These are phyloP conservation scores for Eueremaeus valkanovi DNA, from an alignment of 2,888 invertebrate species.

Conservation along the genomic window DNA sequence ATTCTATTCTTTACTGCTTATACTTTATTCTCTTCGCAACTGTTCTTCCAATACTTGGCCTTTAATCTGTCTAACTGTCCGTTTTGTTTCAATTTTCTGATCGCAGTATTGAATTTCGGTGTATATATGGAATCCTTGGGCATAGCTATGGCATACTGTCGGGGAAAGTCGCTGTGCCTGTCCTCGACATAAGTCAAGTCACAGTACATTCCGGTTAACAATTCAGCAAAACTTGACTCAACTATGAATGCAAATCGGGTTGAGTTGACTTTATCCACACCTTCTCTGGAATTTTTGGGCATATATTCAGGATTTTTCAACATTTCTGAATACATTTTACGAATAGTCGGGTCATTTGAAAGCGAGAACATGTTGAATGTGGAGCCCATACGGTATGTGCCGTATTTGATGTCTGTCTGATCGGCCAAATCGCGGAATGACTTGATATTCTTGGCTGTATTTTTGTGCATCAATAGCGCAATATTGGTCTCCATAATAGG, in stretches of 20 bases:
- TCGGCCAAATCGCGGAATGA: constrained; percentile 36
- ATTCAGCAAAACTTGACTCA: constrained; percentile 38
- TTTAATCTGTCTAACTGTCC: constrained; percentile 22
- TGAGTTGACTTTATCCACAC: constrained; percentile 36
- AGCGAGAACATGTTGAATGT: constrained; percentile 9
- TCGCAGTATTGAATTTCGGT: constrained; percentile 26
- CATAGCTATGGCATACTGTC: constrained; percentile 39
- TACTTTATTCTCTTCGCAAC: not conserved
- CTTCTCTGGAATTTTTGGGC: constrained; percentile 31
- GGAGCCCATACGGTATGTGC: constrained; percentile 29
- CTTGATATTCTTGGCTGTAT: constrained; percentile 1
- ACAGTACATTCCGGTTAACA: constrained; percentile 31
- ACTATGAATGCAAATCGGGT: constrained; percentile 39
- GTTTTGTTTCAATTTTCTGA: constrained; percentile 31
- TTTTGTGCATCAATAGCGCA: constrained; percentile 9
- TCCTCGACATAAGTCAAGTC: constrained; percentile 34
- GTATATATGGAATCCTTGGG: constrained; percentile 30
- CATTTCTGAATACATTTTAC: constrained; percentile 30
- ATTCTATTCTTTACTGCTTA: not conserved
- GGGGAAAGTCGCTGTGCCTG: constrained; percentile 1
- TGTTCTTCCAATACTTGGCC: constrained; percentile 33
- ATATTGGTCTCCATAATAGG: constrained; percentile 32
- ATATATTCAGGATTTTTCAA: not conserved
- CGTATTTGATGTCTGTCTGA: constrained; percentile 13
- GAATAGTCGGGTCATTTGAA: constrained; percentile 16